phyloP scores from a whole-genome alignment of 2,797 vertebrate species.

The Champsocephalus esox region DNA sequence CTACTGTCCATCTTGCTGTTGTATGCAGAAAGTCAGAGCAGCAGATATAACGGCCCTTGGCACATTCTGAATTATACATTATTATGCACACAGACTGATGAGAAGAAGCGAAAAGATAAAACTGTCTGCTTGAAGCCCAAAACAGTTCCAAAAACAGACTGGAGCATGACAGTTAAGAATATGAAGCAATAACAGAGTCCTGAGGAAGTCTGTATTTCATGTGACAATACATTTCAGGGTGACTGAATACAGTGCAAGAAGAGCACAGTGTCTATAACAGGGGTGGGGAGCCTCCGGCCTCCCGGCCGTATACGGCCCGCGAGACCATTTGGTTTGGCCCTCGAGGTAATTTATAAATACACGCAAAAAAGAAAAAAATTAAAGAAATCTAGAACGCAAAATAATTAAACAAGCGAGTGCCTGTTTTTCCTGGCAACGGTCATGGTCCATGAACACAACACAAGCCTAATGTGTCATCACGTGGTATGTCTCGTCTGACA shows the following conservation, averaged over 20 bases:
- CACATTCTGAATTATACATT: conserved; percentile 39
- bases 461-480: too few relatives aligned
- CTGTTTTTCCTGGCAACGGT: too few relatives aligned
- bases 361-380: too few relatives aligned
- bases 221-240: conserved; percentile 35
- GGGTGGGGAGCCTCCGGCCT: too few relatives aligned
- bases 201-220: conserved; percentile 38
- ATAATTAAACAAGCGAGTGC: too few relatives aligned
- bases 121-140: conserved; percentile 10
- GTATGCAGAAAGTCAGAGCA: conserved; percentile 34
- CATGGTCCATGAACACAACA: too few relatives aligned
- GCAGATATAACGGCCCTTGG: conserved; percentile 41
- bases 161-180: conserved; percentile 28
- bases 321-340: too few relatives aligned
- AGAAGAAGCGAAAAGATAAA: conserved; percentile 26
- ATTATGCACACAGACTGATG: conserved; percentile 30
- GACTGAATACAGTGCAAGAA: conserved; percentile 18
- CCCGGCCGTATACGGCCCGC: too few relatives aligned
- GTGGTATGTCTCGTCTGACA: too few relatives aligned
- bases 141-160: conserved; percentile 32
- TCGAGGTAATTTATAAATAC: too few relatives aligned
- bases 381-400: too few relatives aligned
- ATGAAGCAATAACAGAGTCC: conserved; percentile 29
- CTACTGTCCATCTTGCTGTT: conserved; percentile 39
- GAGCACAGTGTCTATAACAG: conserved; percentile 27